Evolutionary conservation across 37 sponge, comb jelly and placozoan genomes (phyloP).

Genomic region (Aphrocallistes beatrix): DNA sequence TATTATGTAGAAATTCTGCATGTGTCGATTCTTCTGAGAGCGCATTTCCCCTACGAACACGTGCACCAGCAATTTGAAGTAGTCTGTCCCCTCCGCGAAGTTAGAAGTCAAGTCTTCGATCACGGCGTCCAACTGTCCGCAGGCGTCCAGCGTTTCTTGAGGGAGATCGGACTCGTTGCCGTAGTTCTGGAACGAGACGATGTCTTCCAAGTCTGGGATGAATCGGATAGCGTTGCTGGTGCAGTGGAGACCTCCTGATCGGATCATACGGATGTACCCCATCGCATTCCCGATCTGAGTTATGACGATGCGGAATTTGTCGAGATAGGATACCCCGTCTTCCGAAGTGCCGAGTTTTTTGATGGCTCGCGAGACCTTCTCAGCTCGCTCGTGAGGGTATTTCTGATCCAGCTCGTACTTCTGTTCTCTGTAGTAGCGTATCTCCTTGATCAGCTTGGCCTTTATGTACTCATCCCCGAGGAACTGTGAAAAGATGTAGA

Average conservation of each 20-base stretch:
- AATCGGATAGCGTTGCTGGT: conserved; percentile 91
- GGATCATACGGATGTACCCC: conserved; percentile 97
- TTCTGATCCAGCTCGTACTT: conserved; percentile 70
- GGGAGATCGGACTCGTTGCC: conserved; percentile 33
- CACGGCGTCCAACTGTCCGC: conserved; percentile 67
- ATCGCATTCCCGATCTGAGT: conserved; percentile 98
- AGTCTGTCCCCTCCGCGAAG: conserved; percentile 92
- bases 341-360: conserved; percentile 75
- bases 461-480: conserved; percentile 98
- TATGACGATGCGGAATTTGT: conserved; percentile 87
- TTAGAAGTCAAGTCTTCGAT: conserved; percentile 73
- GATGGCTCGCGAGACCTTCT: conserved; percentile 83
- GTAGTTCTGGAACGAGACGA: conserved; percentile 71
- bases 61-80: conserved; percentile 95
- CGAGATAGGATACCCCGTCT: conserved; percentile 82
- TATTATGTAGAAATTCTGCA: conserved; percentile 91
- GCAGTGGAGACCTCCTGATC: conserved; percentile 92
- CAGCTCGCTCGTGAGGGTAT: conserved; percentile 87
- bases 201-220: conserved; percentile 93
- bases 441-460: conserved; percentile 82
- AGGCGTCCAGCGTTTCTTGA: conserved; percentile 39
- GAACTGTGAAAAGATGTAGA: conserved; percentile 94
- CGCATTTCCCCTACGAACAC: conserved; percentile 76
- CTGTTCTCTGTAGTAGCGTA: conserved; percentile 67
- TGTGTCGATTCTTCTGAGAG: conserved; percentile 74